Conservation (phyloP, 2,113 vertebrate genomes). For the Pteronura brasiliensis region DNA sequence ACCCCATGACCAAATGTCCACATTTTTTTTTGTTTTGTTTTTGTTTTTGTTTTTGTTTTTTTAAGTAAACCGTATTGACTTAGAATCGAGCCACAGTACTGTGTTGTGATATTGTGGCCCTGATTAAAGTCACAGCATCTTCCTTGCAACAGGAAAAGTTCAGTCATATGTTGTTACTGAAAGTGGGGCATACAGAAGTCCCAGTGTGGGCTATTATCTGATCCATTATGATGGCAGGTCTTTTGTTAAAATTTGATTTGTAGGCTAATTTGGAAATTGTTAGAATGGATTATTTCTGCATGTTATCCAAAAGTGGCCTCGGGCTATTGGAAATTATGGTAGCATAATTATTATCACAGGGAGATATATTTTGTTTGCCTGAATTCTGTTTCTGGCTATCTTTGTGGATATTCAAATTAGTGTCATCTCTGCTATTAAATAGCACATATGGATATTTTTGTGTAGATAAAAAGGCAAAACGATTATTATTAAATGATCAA, state of each 20-base stretch:
- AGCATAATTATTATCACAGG: not conserved
- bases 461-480: not conserved
- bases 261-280: not conserved
- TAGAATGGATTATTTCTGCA: not conserved
- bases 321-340: not conserved
- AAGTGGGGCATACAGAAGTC: not conserved
- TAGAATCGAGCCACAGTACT: not conserved
- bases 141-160: not conserved
- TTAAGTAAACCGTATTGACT: not conserved
- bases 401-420: not conserved
- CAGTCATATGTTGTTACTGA: not conserved
- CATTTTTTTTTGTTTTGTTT: not conserved
- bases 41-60: not conserved
- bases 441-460: not conserved
- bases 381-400: not conserved
- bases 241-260: conserved; percentile 24
- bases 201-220: not conserved
- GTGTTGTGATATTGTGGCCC: not conserved
- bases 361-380: not conserved
- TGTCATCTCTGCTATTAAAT: not conserved
- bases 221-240: not conserved
- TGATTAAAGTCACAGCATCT: conserved; percentile 21
- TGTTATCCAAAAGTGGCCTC: not conserved
- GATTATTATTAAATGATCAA: not conserved
- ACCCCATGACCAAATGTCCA: not conserved